phyloP scores from a whole-genome alignment of 1,140 invertebrate genomes.

The Drosophila setifemur region DNA sequence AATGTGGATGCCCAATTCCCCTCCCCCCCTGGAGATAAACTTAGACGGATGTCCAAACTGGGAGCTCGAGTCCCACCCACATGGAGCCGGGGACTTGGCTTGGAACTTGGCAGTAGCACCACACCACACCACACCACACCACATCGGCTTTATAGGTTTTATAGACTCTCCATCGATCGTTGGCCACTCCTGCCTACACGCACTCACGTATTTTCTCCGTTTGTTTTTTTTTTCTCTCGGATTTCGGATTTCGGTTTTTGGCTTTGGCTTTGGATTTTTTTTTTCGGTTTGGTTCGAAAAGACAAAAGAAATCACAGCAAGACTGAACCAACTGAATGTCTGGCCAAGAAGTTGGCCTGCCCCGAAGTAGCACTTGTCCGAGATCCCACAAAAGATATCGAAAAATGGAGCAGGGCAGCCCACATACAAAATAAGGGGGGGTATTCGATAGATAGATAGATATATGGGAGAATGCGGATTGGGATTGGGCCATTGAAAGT shows the following conservation, averaged over 20 bases:
- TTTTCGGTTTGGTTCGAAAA: slow-evolving; percentile 2
- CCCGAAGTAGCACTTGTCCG: slow-evolving; percentile 64
- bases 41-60: slow-evolving; percentile 33
- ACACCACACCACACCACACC: too few relatives aligned
- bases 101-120: background rate
- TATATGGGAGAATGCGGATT: too few relatives aligned
- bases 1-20: slow-evolving; percentile 11
- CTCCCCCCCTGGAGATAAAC: slow-evolving; percentile 1
- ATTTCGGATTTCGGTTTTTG: background rate
- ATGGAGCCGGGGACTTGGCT: too few relatives aligned
- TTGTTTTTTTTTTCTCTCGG: slow-evolving; percentile 12
- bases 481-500: too few relatives aligned
- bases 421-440: slow-evolving; percentile 16
- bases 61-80: slow-evolving; percentile 47
- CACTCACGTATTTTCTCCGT: slow-evolving; percentile 12
- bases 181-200: slow-evolving; percentile 64
- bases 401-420: slow-evolving; percentile 67
- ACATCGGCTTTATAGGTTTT: slow-evolving; percentile 8
- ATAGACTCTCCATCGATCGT: slow-evolving; percentile 37
- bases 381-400: slow-evolving; percentile 58
- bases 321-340: slow-evolving; percentile 10
- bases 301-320: slow-evolving; percentile 44
- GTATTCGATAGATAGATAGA: too few relatives aligned
- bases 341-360: slow-evolving; percentile 45
- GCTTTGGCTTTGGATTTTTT: background rate